Conservation (phyloP, 2,797 vertebrate species). For the Euthynnus affinis region DNA sequence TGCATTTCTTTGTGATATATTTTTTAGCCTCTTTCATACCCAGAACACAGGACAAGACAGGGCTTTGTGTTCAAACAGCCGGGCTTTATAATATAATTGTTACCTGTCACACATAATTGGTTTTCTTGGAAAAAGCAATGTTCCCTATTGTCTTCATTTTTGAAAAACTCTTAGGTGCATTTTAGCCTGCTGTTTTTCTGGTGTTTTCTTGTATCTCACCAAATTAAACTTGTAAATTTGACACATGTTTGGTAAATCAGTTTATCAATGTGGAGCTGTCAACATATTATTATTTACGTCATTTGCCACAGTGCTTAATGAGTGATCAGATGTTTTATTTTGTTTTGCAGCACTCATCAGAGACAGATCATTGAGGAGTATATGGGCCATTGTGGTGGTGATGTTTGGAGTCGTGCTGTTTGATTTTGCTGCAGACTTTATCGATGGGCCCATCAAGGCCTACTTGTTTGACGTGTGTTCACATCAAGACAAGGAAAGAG, state of each 20-base stretch:
- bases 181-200: background rate
- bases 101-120: background rate
- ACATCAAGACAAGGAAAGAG: slow-evolving; percentile 93
- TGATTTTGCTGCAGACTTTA: slow-evolving; percentile 98
- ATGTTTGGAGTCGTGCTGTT: slow-evolving; percentile 97
- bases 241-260: background rate
- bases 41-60: background rate
- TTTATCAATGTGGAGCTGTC: background rate
- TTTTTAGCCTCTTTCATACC: background rate
- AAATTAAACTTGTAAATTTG: background rate
- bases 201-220: background rate
- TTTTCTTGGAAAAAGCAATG: background rate
- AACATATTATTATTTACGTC: background rate
- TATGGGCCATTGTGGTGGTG: slow-evolving; percentile 91
- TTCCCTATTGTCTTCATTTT: background rate
- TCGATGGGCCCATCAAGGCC: slow-evolving; percentile 98
- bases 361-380: slow-evolving; percentile 78
- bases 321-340: background rate
- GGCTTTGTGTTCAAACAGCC: background rate
- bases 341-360: slow-evolving; percentile 84
- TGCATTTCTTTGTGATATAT: background rate
- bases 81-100: background rate
- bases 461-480: slow-evolving; percentile 98
- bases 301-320: background rate
- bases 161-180: background rate